A percentile compares a stretch with the other conserved stretches of the same genome.
Evolutionary conservation across 2,113 vertebrate genomes (phyloP).

Genomic region (Perca flavescens): DNA sequence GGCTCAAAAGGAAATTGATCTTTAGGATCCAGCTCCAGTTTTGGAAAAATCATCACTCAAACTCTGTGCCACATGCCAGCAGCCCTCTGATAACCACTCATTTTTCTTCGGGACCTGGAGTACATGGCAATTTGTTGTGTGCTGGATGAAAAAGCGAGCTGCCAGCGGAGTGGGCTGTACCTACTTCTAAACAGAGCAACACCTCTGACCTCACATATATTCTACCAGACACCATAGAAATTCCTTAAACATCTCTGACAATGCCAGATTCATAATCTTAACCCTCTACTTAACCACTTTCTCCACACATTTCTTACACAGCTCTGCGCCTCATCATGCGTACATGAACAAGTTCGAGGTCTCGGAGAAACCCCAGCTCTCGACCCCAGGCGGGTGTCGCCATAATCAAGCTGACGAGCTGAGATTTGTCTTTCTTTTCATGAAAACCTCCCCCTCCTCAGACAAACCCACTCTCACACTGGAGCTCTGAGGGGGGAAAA

Average conservation of each 20-base stretch:
- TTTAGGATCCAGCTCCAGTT: constrained; percentile 35
- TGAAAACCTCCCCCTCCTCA: constrained; percentile 33
- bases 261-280: constrained; percentile 13
- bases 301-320: background rate
- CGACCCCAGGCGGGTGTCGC: background rate
- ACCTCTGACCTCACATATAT: constrained; percentile 1
- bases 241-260: constrained; percentile 17
- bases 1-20: constrained; percentile 45
- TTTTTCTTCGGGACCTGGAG: constrained; percentile 23
- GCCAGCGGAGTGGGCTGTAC: background rate
- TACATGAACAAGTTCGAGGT: constrained; percentile 10
- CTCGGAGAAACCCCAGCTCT: constrained; percentile 22
- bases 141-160: background rate
- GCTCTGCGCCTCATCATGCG: background rate
- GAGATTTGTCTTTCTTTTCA: constrained; percentile 49
- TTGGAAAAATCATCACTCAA: constrained; percentile 40
- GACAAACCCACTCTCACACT: background rate
- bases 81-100: constrained; percentile 25
- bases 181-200: background rate
- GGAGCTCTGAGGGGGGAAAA: constrained; percentile 2
- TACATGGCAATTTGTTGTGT: constrained; percentile 24
- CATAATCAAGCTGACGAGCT: constrained; percentile 46
- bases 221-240: background rate
- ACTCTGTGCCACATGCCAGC: constrained; percentile 6
- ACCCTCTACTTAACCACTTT: background rate